phyloP scores from a whole-genome alignment of 2,888 invertebrate species.

The Clunio marinus region DNA sequence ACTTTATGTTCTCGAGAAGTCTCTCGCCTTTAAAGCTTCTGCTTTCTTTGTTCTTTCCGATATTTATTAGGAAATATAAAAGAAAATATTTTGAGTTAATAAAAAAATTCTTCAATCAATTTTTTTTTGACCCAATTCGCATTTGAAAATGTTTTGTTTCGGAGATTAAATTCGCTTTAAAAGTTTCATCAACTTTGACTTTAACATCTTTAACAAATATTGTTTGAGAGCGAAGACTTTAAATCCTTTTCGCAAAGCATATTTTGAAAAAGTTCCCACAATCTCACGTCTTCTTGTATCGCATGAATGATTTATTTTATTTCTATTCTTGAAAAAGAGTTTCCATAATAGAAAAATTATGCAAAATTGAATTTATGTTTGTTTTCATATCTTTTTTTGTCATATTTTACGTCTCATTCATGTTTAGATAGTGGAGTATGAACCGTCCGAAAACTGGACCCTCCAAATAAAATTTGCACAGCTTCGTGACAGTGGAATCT shows the following conservation, averaged over 20 bases:
- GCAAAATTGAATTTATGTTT: constrained; percentile 5
- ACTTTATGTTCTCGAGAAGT: background rate
- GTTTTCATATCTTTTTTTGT: background rate
- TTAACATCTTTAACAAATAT: no score
- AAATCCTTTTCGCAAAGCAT: no score
- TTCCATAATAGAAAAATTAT: background rate
- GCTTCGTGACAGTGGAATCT: constrained; percentile 73
- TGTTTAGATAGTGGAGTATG: constrained; percentile 46
- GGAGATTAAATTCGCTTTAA: no score
- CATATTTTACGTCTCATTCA: background rate
- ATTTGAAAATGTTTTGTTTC: no score
- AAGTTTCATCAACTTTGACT: no score
- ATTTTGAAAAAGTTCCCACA: no score
- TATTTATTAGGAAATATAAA: no score
- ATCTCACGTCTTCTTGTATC: no score
- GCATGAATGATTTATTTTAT: constrained; percentile 11
- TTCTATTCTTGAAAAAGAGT: background rate
- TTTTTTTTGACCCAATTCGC: no score
- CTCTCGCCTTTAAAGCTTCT: background rate
- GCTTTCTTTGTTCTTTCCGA: background rate
- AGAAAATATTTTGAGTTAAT: no score
- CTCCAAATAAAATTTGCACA: constrained; percentile 83
- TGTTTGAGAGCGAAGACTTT: no score
- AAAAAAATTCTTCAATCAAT: no score
- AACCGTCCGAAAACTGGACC: constrained; percentile 85